Conservation (phyloP, 2,888 invertebrate species). For the Calameuta pallipes region DNA sequence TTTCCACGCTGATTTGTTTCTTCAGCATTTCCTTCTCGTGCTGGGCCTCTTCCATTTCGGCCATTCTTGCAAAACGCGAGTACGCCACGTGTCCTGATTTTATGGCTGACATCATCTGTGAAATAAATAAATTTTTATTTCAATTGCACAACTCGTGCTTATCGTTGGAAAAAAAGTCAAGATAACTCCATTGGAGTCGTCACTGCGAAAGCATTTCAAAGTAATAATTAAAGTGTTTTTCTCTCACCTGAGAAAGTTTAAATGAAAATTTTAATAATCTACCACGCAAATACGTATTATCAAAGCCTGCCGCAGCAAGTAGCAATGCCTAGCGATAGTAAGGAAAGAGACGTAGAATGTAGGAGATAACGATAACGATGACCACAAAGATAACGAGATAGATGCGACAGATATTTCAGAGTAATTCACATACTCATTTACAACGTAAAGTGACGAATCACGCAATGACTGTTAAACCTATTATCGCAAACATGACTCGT, state of each 20-base stretch:
- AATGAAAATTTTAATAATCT: background rate
- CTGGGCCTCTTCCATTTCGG: conserved; percentile 89
- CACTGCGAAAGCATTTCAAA: background rate
- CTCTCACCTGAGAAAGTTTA: background rate
- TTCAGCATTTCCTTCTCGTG: conserved; percentile 81
- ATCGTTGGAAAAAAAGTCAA: background rate
- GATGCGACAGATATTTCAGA: background rate
- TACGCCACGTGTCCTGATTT: conserved; percentile 96
- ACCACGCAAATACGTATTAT: background rate
- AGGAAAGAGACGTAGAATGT: background rate
- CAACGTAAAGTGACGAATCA: background rate
- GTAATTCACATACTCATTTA: background rate
- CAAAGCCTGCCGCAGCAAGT: background rate
- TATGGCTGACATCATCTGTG: conserved; percentile 97
- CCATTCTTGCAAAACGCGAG: conserved; percentile 95
- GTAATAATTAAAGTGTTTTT: background rate
- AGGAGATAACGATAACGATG: background rate
- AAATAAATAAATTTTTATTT: conserved; percentile 32
- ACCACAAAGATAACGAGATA: background rate
- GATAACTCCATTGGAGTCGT: background rate
- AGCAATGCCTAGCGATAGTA: background rate
- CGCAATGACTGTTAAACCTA: background rate
- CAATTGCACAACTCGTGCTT: background rate
- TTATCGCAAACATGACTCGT: background rate
- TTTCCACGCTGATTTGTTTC: conserved; percentile 86